Conservation (phyloP, 2,888 invertebrate genomes). For the Dendrolimus pini region DNA sequence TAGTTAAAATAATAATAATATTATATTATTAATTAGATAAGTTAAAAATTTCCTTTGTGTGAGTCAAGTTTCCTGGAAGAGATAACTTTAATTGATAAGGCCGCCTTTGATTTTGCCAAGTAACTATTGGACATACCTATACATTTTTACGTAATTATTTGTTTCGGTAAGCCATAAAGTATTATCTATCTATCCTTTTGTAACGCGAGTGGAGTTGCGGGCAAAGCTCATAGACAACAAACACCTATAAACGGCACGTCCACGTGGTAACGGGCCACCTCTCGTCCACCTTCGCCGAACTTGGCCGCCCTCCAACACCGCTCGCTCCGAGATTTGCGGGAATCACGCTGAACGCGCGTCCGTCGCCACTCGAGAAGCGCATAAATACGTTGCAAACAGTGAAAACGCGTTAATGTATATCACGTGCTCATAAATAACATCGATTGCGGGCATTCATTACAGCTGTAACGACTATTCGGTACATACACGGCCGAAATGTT, state of each 20-base stretch:
- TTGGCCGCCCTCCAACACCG: background rate
- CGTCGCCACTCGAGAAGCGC: slow-evolving; percentile 2
- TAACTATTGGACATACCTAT: too few species aligned
- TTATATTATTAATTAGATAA: too few species aligned
- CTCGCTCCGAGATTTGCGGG: background rate
- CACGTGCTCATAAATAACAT: slow-evolving; percentile 1
- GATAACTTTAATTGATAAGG: too few species aligned
- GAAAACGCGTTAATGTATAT: slow-evolving; percentile 1
- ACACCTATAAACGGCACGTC: background rate
- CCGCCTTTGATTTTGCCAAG: too few species aligned
- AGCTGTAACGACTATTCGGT: background rate
- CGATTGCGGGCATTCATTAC: slow-evolving; percentile 1
- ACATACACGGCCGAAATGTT: background rate
- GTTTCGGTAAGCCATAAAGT: too few species aligned
- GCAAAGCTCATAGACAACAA: too few species aligned
- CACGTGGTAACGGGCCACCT: background rate
- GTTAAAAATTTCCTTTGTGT: too few species aligned
- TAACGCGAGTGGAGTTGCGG: too few species aligned
- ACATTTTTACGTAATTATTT: too few species aligned
- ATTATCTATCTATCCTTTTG: too few species aligned
- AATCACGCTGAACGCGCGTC: background rate
- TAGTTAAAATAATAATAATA: too few species aligned
- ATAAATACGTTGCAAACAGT: slow-evolving; percentile 5
- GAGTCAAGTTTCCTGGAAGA: too few species aligned
- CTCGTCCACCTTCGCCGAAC: background rate